Evolutionary conservation across 2,888 invertebrate species (phyloP).

Genomic region (Drosophila algonquin): DNA sequence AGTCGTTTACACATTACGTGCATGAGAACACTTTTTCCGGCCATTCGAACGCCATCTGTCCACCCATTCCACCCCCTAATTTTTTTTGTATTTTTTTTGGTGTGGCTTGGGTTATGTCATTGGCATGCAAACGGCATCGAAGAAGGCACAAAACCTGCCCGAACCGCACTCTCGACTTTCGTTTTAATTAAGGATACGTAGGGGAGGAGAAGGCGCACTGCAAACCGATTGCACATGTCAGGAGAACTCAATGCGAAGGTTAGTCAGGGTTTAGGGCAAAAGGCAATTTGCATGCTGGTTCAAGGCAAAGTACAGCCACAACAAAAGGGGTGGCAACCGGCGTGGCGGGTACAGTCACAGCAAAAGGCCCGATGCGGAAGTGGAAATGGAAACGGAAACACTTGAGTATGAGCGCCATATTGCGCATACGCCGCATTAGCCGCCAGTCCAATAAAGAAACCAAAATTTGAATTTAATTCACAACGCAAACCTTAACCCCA

Average conservation of each 20-base stretch:
- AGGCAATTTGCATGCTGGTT: neutral
- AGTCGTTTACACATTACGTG: conserved; percentile 53
- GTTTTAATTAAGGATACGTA: conserved; percentile 36
- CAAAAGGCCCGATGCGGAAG: neutral
- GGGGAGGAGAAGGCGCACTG: conserved; percentile 5
- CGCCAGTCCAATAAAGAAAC: conserved; percentile 17
- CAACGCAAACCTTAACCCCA: conserved; percentile 7
- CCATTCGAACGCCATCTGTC: conserved; percentile 17
- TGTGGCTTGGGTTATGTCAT: conserved; percentile 53
- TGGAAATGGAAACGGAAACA: conserved; percentile 43
- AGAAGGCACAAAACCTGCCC: conserved; percentile 12
- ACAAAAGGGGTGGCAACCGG: neutral
- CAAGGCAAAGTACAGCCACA: neutral
- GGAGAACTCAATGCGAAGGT: conserved; percentile 28
- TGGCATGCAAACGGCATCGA: conserved; percentile 43
- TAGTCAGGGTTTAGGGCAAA: conserved; percentile 43
- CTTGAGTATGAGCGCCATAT: conserved; percentile 45
- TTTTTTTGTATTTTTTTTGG: neutral
- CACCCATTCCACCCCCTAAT: neutral
- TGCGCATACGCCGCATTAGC: conserved; percentile 53
- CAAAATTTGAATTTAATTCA: conserved; percentile 51
- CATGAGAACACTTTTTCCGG: conserved; percentile 60
- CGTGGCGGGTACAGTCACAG: neutral
- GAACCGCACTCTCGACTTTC: conserved; percentile 43
- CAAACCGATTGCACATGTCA: conserved; percentile 19